Evolutionary conservation across 2,113 vertebrate genomes (phyloP).

Genomic region (Mugil cephalus): DNA sequence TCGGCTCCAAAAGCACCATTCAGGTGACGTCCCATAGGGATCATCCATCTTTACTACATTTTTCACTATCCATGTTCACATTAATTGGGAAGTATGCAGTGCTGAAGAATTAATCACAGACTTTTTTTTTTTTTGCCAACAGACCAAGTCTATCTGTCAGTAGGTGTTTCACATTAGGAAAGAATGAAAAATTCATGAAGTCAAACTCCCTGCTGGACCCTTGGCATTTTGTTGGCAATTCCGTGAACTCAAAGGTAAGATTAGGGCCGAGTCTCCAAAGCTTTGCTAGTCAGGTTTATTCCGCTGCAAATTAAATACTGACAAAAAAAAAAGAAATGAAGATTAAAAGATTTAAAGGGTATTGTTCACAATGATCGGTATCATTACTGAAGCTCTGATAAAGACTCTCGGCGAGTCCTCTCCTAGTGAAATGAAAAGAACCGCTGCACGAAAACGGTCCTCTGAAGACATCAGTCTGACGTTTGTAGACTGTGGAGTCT

Average conservation of each 20-base stretch:
- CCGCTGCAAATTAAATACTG: constrained; percentile 5
- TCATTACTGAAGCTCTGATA: not conserved
- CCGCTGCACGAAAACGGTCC: not conserved
- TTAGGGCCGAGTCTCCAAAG: constrained; percentile 4
- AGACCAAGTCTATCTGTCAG: constrained; percentile 28
- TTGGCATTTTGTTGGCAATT: constrained; percentile 62
- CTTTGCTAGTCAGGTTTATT: constrained; percentile 11
- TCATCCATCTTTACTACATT: too few species aligned
- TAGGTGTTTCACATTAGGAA: constrained; percentile 58
- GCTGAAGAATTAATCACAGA: constrained; percentile 57
- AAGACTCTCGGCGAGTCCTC: not conserved
- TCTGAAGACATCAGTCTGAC: not conserved
- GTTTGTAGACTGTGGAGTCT: not conserved
- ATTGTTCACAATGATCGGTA: not conserved
- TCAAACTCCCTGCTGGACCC: constrained; percentile 45
- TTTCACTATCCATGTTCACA: not conserved
- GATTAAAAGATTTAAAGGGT: not conserved
- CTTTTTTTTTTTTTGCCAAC: constrained; percentile 46
- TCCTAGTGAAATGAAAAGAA: not conserved
- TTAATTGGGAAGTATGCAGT: constrained; percentile 25
- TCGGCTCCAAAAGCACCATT: too few species aligned
- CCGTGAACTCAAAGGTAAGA: constrained; percentile 33
- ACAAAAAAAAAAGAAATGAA: constrained; percentile 4
- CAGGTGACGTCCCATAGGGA: too few species aligned
- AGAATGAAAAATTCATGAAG: constrained; percentile 64